Base-by-base conservation (phyloP, 2,888 invertebrate species). In the Diarsia rubi region DNA sequence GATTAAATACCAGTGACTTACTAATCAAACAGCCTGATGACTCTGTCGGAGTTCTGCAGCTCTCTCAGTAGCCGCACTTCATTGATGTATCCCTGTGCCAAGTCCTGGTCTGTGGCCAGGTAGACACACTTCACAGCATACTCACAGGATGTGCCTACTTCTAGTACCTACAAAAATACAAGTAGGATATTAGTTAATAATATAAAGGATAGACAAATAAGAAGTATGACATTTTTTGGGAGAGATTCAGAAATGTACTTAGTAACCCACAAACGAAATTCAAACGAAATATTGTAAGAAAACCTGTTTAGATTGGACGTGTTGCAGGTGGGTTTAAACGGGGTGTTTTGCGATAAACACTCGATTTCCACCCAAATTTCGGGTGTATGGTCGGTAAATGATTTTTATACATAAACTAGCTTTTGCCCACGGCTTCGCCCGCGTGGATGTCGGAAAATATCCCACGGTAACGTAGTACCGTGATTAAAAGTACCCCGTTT, bases 1-100 rank as follows among this genome's bases (percentile, higher is more conserved):
- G 11, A 52, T 52, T 52, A 11, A 52, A n/a, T 24, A 24, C 1
- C 24, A 62, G n/a, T 62, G 64, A 97, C 98, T 98, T 94, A 99
- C 99, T 98, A 98, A 92, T 98, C 98, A 94, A 97, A 98, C 91
- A 99, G 97, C 81, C 97, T 97, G 86, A 99, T 98, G 76, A 99
- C 98, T 87, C 98, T 97, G 75, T 98, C 97, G 76, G 98, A 98
- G 82, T 98, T 97, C 94, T 99, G 99, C 54, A 99, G 96, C 88
- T 98, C 97, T 57, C 98, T 95, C 78, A 99, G 96, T 86, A 99
- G 95, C 75, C 98, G 97, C 65, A 99, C 98, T 96, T 99, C 99
- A 90, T 99, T 99, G 82, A 98, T 96, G 93, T 98, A 99, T 47
- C 98, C 98, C 84, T 98, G 97, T 0, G 98, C 97, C 44, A 98